Conservation (phyloP, 2,888 invertebrate genomes). For the Tetropium fuscum region DNA sequence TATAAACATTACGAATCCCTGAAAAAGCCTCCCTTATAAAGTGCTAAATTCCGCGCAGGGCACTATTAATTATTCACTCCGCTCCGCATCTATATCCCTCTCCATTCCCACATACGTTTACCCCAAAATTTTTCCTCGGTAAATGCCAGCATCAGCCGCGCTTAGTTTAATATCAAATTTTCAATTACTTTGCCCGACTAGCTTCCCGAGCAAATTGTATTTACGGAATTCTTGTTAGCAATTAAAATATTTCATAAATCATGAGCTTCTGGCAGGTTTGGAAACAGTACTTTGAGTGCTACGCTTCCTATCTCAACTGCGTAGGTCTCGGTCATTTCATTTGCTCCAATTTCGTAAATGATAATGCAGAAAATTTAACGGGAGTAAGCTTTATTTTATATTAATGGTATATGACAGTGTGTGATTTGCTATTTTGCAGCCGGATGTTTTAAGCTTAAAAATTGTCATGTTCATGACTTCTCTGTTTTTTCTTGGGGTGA, state of each 20-base stretch:
- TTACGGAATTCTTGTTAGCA: slow-evolving; percentile 9
- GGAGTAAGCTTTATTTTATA: not conserved
- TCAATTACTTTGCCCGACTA: not conserved
- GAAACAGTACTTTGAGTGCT: slow-evolving; percentile 1
- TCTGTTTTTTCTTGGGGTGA: no score
- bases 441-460: no score
- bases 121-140: not conserved
- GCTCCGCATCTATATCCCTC: not conserved
- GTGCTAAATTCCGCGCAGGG: no score
- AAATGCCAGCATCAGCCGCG: not conserved
- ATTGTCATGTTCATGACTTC: no score
- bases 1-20: no score
- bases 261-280: slow-evolving; percentile 17
- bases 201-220: not conserved
- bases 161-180: not conserved
- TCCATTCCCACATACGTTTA: not conserved
- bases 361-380: slow-evolving; percentile 14
- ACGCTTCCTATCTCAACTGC: slow-evolving; percentile 8
- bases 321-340: slow-evolving; percentile 9
- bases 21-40: no score
- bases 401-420: not conserved
- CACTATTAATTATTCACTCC: not conserved
- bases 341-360: slow-evolving; percentile 11
- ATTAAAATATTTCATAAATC: slow-evolving; percentile 36
- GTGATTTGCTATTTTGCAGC: not conserved